Evolutionary conservation across 2,888 invertebrate genomes (phyloP).

Genomic region (Pasiphila rectangulata): DNA sequence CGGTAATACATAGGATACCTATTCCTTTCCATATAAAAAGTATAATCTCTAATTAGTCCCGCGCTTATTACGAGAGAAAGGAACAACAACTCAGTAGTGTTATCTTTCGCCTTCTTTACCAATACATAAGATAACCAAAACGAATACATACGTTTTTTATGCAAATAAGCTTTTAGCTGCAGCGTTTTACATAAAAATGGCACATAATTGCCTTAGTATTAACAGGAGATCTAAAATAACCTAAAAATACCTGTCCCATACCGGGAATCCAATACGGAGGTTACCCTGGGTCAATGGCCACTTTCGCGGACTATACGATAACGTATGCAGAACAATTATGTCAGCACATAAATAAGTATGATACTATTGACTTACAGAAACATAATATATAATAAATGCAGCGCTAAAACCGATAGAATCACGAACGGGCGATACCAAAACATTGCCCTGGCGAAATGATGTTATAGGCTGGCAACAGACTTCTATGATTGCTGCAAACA

Average conservation of each 20-base stretch:
- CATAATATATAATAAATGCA: slow-evolving; percentile 43
- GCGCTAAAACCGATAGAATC: slow-evolving; percentile 48
- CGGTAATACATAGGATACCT: slow-evolving; percentile 41
- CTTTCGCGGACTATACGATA: slow-evolving; percentile 60
- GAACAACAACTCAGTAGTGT: slow-evolving; percentile 15
- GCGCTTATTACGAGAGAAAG: slow-evolving; percentile 16
- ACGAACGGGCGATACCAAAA: slow-evolving; percentile 55
- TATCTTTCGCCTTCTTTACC: slow-evolving; percentile 14
- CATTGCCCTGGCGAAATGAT: slow-evolving; percentile 60
- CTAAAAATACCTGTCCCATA: slow-evolving; percentile 54
- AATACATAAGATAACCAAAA: slow-evolving; percentile 4
- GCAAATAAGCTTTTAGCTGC: slow-evolving; percentile 29
- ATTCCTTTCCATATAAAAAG: slow-evolving; percentile 36
- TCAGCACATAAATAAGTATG: slow-evolving; percentile 47
- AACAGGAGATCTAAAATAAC: slow-evolving; percentile 52
- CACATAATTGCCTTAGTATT: slow-evolving; percentile 40
- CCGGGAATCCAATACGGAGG: slow-evolving; percentile 60
- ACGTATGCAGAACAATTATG: slow-evolving; percentile 51
- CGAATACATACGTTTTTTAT: slow-evolving; percentile 14
- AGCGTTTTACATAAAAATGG: slow-evolving; percentile 26
- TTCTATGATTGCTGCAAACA: slow-evolving; percentile 79
- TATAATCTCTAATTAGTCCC: slow-evolving; percentile 16
- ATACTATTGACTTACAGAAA: slow-evolving; percentile 39
- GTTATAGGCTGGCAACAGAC: slow-evolving; percentile 70
- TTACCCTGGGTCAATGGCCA: slow-evolving; percentile 74